Evolutionary conservation across 2,797 vertebrate genomes (phyloP).

Genomic region (Falco concolor): DNA sequence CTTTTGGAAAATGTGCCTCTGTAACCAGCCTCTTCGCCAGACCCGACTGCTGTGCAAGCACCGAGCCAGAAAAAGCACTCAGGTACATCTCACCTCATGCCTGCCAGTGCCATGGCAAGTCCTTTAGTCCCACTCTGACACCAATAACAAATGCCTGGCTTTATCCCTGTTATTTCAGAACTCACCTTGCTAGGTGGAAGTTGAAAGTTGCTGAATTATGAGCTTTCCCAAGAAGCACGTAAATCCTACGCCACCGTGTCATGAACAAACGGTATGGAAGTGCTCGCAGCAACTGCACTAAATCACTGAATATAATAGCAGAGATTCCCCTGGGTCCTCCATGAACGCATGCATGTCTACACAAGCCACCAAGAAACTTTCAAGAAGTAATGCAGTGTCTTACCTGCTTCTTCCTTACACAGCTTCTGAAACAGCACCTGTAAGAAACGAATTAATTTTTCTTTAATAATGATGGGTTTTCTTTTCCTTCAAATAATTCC

Average conservation of each 20-base stretch:
- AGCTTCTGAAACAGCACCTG: slow-evolving; percentile 61
- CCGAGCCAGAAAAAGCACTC: neutral
- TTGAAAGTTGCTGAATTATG: neutral
- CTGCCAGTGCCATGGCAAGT: neutral
- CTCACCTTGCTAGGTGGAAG: neutral
- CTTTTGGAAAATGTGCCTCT: neutral
- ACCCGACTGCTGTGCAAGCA: neutral
- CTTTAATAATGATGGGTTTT: neutral
- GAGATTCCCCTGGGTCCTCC: neutral
- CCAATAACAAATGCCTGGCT: neutral
- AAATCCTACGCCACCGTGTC: neutral
- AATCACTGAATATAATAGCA: neutral
- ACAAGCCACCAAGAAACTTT: neutral
- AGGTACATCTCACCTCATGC: neutral
- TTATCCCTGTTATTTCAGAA: neutral
- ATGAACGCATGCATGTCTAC: neutral
- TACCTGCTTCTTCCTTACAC: slow-evolving; percentile 66
- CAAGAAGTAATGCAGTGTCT: neutral
- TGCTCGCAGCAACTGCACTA: neutral
- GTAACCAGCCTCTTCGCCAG: neutral
- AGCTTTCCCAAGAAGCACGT: neutral
- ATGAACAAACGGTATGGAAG: neutral
- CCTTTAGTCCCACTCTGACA: neutral
- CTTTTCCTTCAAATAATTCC: neutral
- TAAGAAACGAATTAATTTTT: slow-evolving; percentile 41